Conservation (phyloP, 1,140 invertebrate genomes). For the Bombus confusus region DNA sequence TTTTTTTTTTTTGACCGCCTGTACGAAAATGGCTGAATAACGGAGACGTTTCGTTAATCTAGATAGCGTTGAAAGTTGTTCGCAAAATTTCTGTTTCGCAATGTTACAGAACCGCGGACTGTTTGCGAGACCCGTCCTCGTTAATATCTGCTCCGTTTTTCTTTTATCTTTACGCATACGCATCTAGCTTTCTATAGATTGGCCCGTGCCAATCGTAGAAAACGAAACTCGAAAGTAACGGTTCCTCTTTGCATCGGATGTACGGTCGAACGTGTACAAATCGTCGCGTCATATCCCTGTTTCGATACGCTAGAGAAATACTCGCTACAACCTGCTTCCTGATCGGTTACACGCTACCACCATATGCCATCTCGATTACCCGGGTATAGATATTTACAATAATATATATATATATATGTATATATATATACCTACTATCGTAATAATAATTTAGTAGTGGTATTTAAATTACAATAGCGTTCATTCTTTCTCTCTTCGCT, state of each 20-base stretch:
- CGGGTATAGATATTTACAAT: slow-evolving; percentile 78
- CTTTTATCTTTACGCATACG: not conserved
- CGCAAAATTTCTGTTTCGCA: not conserved
- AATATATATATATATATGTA: slow-evolving; percentile 56
- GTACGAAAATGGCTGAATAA: not conserved
- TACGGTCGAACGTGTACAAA: not conserved
- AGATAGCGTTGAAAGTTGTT: not conserved
- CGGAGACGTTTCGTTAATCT: not conserved
- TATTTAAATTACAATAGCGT: slow-evolving; percentile 81
- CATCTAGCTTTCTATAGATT: slow-evolving; percentile 22
- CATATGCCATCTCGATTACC: slow-evolving; percentile 52
- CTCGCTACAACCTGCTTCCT: not conserved
- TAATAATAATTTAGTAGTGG: slow-evolving; percentile 78
- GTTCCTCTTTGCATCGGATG: not conserved
- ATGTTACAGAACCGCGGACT: too few relatives aligned
- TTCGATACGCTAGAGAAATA: not conserved
- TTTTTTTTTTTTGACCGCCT: not conserved
- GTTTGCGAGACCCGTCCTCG: not conserved
- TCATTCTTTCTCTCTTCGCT: slow-evolving; percentile 60
- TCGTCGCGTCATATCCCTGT: not conserved
- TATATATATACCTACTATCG: slow-evolving; percentile 71
- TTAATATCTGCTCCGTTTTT: not conserved
- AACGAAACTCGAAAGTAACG: slow-evolving; percentile 17
- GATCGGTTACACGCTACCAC: not conserved
- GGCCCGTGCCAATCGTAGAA: slow-evolving; percentile 26